Percentiles rank a stretch among this genome's conserved stretches.
Conservation (phyloP, 2,888 invertebrate species). For the Drosophila maculinotata region DNA sequence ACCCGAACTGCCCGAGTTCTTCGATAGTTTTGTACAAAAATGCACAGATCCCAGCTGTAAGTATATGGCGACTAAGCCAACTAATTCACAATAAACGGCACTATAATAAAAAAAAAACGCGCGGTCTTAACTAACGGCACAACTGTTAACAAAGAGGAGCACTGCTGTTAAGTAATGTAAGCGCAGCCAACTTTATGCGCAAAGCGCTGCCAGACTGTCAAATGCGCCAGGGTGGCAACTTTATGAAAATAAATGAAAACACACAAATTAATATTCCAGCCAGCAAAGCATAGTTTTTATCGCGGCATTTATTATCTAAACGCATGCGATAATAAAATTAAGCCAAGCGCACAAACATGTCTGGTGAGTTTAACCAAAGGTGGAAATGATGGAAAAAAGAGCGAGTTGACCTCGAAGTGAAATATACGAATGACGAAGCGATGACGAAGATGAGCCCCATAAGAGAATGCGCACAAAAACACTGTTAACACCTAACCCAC, state of each 20-base stretch:
- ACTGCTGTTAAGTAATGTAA: conserved; percentile 9
- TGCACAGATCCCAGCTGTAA: conserved; percentile 93
- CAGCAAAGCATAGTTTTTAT: background rate
- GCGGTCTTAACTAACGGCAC: background rate
- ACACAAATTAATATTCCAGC: background rate
- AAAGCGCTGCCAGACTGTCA: conserved; percentile 23
- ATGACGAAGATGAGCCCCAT: conserved; percentile 30
- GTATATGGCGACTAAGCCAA: conserved; percentile 84
- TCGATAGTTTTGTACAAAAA: conserved; percentile 91
- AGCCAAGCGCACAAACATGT: conserved; percentile 45
- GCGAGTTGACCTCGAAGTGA: conserved; percentile 33
- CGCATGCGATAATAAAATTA: conserved; percentile 9
- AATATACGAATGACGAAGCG: conserved; percentile 38
- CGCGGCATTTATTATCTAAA: too few relatives aligned
- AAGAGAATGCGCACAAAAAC: conserved; percentile 7
- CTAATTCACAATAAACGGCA: background rate
- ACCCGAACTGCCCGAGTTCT: conserved; percentile 90
- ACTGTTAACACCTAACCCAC: conserved; percentile 7
- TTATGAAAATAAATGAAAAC: background rate
- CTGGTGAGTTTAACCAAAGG: conserved; percentile 61
- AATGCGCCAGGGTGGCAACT: conserved; percentile 30
- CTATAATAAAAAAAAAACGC: too few relatives aligned
- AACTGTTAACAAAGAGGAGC: conserved; percentile 8
- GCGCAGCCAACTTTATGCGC: background rate
- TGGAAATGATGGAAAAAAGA: background rate